Evolutionary conservation across 2,113 vertebrate genomes (phyloP), one percentile per base, ranked within the genome.

Genomic region (Promerops cafer): DNA sequence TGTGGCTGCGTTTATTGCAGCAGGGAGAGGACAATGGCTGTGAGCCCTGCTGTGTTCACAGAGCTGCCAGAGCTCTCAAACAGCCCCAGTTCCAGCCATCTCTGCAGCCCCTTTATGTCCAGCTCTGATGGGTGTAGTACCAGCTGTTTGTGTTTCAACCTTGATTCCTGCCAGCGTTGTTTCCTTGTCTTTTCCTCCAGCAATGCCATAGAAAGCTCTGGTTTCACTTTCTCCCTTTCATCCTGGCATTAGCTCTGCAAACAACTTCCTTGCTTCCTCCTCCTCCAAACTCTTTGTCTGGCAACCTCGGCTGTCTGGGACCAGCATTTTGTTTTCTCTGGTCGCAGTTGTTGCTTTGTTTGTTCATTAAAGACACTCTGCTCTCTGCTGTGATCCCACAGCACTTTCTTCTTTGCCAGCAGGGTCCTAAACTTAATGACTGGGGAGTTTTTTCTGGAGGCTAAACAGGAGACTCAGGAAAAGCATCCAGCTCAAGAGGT

Each of bases 141-240:
- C 88, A 92, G 86, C 83, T 93, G 76, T 45, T 71, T 66, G 63
- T 15, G 23, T 26, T 93, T 59, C 86, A 39, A 47, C n/a, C 61
- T 26, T 78, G 12, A 33, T 59, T 92, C 65, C 76, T 96, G 79
- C 68, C 88, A 74, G 76, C 19, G 14, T 35, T 54, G 54, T 86
- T 90, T 63, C 69, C 86, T 90, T 39, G 35, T 63, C 68, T 86
- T 60, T 81, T 77, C 86, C 88, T 70, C 68, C 39, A 91, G 82
- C 87, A 52, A 47, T 18, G 72, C 56, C 52, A 78, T 56, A 71
- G 87, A 95, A 92, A 93, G 68, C 91, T 84, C 56, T 28, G 31
- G 89, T 74, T 95, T 64, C 93, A 92, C 94, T 92, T 90, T 68
- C 80, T 87, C 30, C 64, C 80, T 96, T 93, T 95, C 77, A 93